Base-by-base conservation (phyloP, 2,797 vertebrate species). In the Ctenopoma kingsleyae region DNA sequence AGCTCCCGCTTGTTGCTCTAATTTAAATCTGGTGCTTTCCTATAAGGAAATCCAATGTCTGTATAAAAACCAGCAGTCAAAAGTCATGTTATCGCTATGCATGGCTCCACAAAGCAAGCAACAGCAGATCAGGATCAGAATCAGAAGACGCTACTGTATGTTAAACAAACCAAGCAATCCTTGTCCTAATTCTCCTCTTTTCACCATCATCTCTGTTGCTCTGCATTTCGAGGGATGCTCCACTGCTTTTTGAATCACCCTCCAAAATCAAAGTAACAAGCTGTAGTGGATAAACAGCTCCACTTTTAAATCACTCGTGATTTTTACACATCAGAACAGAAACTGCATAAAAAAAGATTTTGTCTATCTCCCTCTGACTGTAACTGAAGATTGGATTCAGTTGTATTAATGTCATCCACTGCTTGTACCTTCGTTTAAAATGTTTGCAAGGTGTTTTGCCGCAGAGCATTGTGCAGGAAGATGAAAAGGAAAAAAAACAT, bases 111-210 rank as follows among this genome's bases (percentile, higher is more conserved):
- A 43, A 30, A 38, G 40, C 35, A 30, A 49, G 40, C 48, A 17
- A 74, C 41, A 57, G 62, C 53, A 25, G 49, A 61, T 36, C n/a
- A n/a, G n/a, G n/a, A n/a, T n/a, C n/a, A n/a, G n/a, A n/a, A n/a
- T n/a, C n/a, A n/a, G n/a, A n/a, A n/a, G n/a, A n/a, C n/a, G 19
- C 12, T 20, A 43, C n/a, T 38, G 35, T 56, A 46, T 49, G 53
- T 55, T 32, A 8, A 65, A 23, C 20, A 57, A 83, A 48, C 17
- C 2, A 65, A 51, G 27, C 23, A 51, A 44, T 50, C 38, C 3
- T 40, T 51, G 30, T 32, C 32, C 32, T 30, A 36, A 27, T 41
- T 25, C n/a, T 44, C 20, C 25, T 44, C 20, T 20, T 38, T 52
- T 35, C 19, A 15, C 1, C 7, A 20, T 43, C 43, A 46, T 22